Conservation (phyloP, 2,888 invertebrate species). For the Geophilus truncorum region DNA sequence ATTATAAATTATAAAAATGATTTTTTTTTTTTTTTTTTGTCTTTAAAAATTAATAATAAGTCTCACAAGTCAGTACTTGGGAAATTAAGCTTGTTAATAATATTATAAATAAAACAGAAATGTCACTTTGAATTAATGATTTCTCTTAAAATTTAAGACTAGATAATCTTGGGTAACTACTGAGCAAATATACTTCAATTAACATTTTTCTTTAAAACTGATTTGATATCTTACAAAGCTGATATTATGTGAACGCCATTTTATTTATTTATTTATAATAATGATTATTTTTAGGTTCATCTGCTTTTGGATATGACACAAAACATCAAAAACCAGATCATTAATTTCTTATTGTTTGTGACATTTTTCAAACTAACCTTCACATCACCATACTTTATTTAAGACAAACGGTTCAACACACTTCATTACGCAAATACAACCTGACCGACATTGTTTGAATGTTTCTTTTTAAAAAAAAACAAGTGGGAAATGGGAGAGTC, state of each 20-base stretch:
- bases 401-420: background rate
- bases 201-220: background rate
- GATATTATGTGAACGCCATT: background rate
- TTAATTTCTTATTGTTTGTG: background rate
- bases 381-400: background rate
- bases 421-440: background rate
- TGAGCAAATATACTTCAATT: background rate
- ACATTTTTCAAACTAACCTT: background rate
- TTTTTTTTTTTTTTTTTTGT: too few relatives aligned
- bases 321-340: background rate
- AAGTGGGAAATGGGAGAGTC: background rate
- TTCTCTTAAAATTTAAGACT: too few relatives aligned
- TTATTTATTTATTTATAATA: background rate
- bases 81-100: too few relatives aligned
- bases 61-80: too few relatives aligned
- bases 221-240: background rate
- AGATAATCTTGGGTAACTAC: background rate
- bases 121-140: too few relatives aligned
- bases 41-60: too few relatives aligned
- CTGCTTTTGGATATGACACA: background rate
- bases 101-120: background rate
- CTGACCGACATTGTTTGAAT: background rate
- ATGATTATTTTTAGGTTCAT: background rate
- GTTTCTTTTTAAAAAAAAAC: background rate
- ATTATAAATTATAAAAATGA: too few relatives aligned